Evolutionary conservation across 1,140 invertebrate genomes (phyloP).

Genomic region (Agrypnia vestita): DNA sequence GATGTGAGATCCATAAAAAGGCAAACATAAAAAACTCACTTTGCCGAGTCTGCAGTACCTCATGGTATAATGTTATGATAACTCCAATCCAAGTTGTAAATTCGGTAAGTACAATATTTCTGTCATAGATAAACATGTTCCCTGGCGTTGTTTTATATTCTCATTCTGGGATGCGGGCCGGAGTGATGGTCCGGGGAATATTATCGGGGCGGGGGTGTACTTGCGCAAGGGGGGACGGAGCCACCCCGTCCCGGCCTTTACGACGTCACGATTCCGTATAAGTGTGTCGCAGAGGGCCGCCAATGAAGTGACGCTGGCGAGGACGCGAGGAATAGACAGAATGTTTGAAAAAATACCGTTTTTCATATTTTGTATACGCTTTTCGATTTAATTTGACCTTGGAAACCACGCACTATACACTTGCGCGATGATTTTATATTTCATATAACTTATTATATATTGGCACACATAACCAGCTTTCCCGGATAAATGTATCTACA

Average conservation of each 20-base stretch:
- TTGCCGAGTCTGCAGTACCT: too few relatives aligned
- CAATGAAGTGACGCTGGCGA: slow-evolving; percentile 26
- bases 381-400: too few relatives aligned
- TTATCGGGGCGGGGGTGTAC: slow-evolving; percentile 31
- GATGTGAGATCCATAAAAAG: too few relatives aligned
- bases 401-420: too few relatives aligned
- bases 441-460: too few relatives aligned
- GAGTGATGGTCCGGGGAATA: background rate
- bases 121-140: background rate
- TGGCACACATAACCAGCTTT: too few relatives aligned
- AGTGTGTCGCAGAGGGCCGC: slow-evolving; percentile 49
- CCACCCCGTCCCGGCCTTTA: slow-evolving; percentile 45
- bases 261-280: slow-evolving; percentile 54
- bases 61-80: too few relatives aligned
- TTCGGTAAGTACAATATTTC: slow-evolving; percentile 10
- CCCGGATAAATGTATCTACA: too few relatives aligned
- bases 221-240: background rate
- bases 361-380: too few relatives aligned
- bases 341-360: too few relatives aligned
- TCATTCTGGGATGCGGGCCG: background rate
- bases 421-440: too few relatives aligned
- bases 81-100: slow-evolving; percentile 1
- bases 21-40: too few relatives aligned
- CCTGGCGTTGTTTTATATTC: slow-evolving; percentile 2
- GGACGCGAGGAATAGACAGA: slow-evolving; percentile 6